Base-by-base conservation (phyloP, 1,140 invertebrate species). In the Ooceraea biroi region DNA sequence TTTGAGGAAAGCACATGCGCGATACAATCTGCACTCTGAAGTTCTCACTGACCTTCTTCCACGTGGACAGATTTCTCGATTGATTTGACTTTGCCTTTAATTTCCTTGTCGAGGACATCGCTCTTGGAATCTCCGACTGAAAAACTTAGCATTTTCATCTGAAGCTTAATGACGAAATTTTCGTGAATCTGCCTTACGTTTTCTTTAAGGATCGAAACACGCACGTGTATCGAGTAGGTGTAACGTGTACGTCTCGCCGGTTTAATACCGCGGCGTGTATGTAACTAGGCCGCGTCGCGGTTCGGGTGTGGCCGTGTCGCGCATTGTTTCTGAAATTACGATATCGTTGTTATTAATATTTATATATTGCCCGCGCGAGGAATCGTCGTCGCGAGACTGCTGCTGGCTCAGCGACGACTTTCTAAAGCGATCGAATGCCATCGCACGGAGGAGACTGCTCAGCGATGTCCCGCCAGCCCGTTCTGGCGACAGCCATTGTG, bases 301-400 rank as follows among this genome's bases (percentile, higher is more conserved):
- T 91, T 92, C 89, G 91, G 90, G 90, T 89, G 92, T 91, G 90
- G 82, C 90, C 72, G 36, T 36, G 88, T 84, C 88, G 82, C 87
- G 89, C 89, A 90, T 89, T 88, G 90, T 91, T 89, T 91, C 77
- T 78, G 66, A 91, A 93, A 92, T 93, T 90, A 91, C 90, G 84
- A 89, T 92, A 93, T 93, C 90, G 91, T 91, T 85, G 89, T 92
- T 93, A 93, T 93, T 92, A 91, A 93, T 92, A 93, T 93, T 94
- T 92, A 93, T 92, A 92, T 65, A 80, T 85, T 82, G 86, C 78
- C 85, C 78, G 76, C 69, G 68, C 82, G 85, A 46, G 57, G 73
- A 84, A 82, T 85, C 82, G 58, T 88, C 68, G 68, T 19, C 44
- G 66, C n/a, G n/a, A n/a, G n/a, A 27, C 50, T 58, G 46, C 60